These are phyloP conservation scores for Caenorhabditis remanei DNA, from an alignment of 1,140 invertebrate species.

Conservation along the genomic window DNA sequence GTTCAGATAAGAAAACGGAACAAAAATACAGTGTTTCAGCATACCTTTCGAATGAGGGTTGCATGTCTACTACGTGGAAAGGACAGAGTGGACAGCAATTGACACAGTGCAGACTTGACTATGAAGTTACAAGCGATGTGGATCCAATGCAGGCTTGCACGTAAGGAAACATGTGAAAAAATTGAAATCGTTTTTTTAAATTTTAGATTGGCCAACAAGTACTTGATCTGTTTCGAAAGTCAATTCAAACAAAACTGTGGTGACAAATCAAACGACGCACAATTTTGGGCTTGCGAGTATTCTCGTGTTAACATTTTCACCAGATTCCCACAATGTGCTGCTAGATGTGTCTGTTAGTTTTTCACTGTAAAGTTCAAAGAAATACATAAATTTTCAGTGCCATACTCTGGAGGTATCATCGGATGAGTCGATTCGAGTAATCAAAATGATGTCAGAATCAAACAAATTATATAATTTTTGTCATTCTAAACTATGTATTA, in stretches of 20 bases:
- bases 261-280: conserved; percentile 48
- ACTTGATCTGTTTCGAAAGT: conserved; percentile 54
- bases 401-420: conserved; percentile 59
- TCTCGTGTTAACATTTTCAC: conserved; percentile 65
- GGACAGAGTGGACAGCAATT: not conserved
- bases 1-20: conserved; percentile 26
- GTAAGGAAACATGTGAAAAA: conserved; percentile 1
- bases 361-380: not conserved
- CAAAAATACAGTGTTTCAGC: conserved; percentile 14
- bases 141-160: conserved; percentile 49
- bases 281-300: conserved; percentile 68
- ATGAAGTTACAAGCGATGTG: conserved; percentile 10
- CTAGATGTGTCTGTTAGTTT: conserved; percentile 61
- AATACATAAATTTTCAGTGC: conserved; percentile 35
- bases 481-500: conserved; percentile 47
- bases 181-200: not conserved
- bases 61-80: conserved; percentile 56
- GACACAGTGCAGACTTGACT: conserved; percentile 42
- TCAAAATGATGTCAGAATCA: conserved; percentile 35
- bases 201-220: conserved; percentile 56
- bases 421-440: conserved; percentile 26
- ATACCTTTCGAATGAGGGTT: conserved; percentile 58
- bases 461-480: conserved; percentile 39
- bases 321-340: conserved; percentile 65
- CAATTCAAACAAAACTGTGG: conserved; percentile 59